Evolutionary conservation across 2,888 invertebrate species (phyloP), one percentile per base, ranked within the genome.

Genomic region (Drosophila nr. perissopoda): DNA sequence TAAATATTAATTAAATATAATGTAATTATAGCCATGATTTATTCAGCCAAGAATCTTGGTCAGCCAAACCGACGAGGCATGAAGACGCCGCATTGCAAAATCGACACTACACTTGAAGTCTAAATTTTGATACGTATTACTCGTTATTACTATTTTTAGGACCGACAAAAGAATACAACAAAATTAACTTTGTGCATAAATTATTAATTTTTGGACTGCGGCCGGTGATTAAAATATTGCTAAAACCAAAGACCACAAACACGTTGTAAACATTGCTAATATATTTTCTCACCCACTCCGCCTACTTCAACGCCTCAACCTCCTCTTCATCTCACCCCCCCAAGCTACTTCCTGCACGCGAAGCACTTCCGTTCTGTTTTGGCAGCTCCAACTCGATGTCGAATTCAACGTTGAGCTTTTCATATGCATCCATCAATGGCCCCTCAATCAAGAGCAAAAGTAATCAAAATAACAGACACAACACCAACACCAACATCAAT

Each of bases 361-460:
- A 79, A 54, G 58, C 72, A 77, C 74, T 87, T 87, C 84, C 83
- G 87, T 85, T 85, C 85, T 84, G 83, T 54, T 85, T 83, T 69
- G 67, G 40, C 65, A 70, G 68, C 59, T 49, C 48, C 59, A 59
- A 64, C 45, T 58, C 49, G 45, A 36, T 73, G 40, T 56, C 48
- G 69, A 52, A 61, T 21, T 62, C 36, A 52, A 38, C 34, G 40
- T 25, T 56, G 38, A 53, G 45, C 33, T 59, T 31, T 58, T 65
- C 52, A 66, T 64, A 64, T 72, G 73, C 80, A 85, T 80, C 76
- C 70, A 85, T 83, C 78, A 83, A 75, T 71, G 57, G 52, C 77
- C 49, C 38, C 83, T 84, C 82, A 86, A 85, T 84, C 84, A 86
- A 85, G 82, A 87, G 82, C 83, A 86, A 87, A 76, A 85, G 75